These are phyloP conservation scores for Cheilosia impressa DNA, from an alignment of 2,888 invertebrate genomes.

Conservation along the genomic window DNA sequence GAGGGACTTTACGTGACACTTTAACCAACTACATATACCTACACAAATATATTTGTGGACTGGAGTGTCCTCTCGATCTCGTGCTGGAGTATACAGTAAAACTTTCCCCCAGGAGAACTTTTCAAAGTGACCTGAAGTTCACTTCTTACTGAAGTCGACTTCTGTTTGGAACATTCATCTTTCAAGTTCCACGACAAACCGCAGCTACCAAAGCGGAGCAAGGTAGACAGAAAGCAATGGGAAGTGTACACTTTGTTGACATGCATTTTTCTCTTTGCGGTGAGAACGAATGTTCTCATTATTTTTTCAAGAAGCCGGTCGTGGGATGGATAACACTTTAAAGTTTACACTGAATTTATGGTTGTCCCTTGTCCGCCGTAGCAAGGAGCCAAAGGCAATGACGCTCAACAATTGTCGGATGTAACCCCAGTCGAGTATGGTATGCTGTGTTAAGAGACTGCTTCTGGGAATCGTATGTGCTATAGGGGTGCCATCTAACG, in stretches of 20 bases:
- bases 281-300: not conserved
- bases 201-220: constrained; percentile 12
- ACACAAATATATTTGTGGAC: not conserved
- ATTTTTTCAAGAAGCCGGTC: not conserved
- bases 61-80: not conserved
- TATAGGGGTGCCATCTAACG: too few relatives aligned
- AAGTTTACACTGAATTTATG: not conserved
- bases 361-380: too few relatives aligned
- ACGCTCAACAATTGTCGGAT: too few relatives aligned
- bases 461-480: too few relatives aligned
- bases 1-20: constrained; percentile 18
- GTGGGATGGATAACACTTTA: not conserved
- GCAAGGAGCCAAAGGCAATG: too few relatives aligned
- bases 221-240: not conserved
- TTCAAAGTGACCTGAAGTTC: constrained; percentile 41
- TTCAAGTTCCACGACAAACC: constrained; percentile 38
- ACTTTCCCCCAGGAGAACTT: constrained; percentile 25
- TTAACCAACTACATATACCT: not conserved
- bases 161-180: constrained; percentile 53
- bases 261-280: constrained; percentile 1
- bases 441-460: too few relatives aligned
- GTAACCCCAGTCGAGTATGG: too few relatives aligned
- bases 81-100: constrained; percentile 17
- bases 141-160: constrained; percentile 34
- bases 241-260: constrained; percentile 16